phyloP scores from a whole-genome alignment of 2,888 invertebrate genomes.

The Drosophila cracens region DNA sequence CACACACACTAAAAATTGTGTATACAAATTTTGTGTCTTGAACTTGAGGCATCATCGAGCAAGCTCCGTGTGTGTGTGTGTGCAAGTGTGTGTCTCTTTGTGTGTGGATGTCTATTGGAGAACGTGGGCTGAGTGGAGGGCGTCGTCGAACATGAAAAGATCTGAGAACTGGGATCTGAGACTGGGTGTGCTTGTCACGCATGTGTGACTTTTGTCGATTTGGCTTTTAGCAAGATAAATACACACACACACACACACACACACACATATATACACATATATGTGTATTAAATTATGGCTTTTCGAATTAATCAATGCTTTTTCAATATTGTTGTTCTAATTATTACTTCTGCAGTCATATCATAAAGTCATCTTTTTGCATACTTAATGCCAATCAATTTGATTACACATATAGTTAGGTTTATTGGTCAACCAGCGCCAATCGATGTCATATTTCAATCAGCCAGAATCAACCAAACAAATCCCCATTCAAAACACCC shows the following conservation, averaged over 20 bases:
- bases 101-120: constrained; percentile 1
- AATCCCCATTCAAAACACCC: neutral
- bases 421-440: neutral
- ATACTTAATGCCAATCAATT: neutral
- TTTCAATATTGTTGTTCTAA: neutral
- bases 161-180: constrained; percentile 3
- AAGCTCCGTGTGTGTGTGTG: constrained; percentile 12
- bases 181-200: constrained; percentile 18
- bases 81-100: neutral
- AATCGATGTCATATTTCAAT: neutral
- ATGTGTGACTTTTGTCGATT: constrained; percentile 11
- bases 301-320: neutral
- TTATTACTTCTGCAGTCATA: neutral
- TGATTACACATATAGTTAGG: neutral
- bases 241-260: neutral
- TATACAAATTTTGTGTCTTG: constrained; percentile 71
- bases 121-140: constrained; percentile 11
- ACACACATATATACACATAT: accelerated
- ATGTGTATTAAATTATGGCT: neutral
- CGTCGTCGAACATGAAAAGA: neutral
- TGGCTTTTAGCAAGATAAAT: neutral
- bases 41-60: constrained; percentile 71
- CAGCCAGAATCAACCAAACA: neutral
- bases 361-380: neutral
- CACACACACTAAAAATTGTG: constrained; percentile 44